These are phyloP conservation scores for Tetragonula carbonaria DNA, from an alignment of 2,888 invertebrate genomes.

Conservation along the genomic window DNA sequence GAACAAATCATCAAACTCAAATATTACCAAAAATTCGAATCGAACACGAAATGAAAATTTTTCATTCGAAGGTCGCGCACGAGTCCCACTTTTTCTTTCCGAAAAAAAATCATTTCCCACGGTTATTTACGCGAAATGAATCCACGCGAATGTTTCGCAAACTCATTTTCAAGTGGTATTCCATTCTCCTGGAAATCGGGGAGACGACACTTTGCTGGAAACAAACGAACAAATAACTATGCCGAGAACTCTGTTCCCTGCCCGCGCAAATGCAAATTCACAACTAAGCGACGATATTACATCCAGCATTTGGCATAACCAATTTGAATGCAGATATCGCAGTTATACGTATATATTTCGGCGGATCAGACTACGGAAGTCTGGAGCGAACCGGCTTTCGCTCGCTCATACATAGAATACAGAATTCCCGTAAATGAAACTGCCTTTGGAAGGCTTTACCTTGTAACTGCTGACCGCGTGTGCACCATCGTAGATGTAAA, in stretches of 20 bases:
- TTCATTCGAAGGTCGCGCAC: too few species aligned
- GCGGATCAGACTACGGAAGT: not conserved
- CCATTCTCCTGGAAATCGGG: not conserved
- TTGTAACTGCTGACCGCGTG: constrained; percentile 95
- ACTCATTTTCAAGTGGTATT: not conserved
- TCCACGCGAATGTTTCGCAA: not conserved
- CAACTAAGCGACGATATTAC: constrained; percentile 37
- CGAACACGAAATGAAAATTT: too few species aligned
- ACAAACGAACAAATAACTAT: constrained; percentile 18
- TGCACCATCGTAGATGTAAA: constrained; percentile 96
- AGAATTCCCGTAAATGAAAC: not conserved
- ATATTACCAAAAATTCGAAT: too few species aligned
- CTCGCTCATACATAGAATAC: not conserved
- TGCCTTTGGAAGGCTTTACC: constrained; percentile 85
- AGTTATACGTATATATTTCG: constrained; percentile 1
- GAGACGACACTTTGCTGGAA: not conserved
- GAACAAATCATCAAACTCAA: too few species aligned
- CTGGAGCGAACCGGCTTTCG: not conserved
- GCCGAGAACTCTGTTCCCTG: constrained; percentile 9
- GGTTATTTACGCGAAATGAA: not conserved
- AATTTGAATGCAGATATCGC: constrained; percentile 50
- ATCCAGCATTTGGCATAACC: constrained; percentile 29
- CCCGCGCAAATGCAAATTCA: constrained; percentile 29
- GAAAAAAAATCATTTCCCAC: not conserved
- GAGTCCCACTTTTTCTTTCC: too few species aligned